Conservation (phyloP, 2,113 vertebrate species). For the Upupa epops region DNA sequence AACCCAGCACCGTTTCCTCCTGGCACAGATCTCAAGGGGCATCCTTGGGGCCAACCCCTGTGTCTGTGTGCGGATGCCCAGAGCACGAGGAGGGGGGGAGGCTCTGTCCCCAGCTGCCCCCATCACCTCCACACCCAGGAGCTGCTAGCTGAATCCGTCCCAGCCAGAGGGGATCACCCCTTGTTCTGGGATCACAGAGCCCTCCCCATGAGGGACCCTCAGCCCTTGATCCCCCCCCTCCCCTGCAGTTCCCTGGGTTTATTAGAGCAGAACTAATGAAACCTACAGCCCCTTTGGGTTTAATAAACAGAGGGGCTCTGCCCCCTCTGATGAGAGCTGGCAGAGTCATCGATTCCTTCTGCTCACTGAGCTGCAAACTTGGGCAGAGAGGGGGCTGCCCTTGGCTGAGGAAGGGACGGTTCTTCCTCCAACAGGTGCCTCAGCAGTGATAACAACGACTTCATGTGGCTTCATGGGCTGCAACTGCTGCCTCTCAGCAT, state of each 20-base stretch:
- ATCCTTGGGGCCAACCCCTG: no score
- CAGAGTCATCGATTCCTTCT: not conserved
- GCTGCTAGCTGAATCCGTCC: rapidly evolving
- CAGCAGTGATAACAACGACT: not conserved
- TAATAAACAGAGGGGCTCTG: conserved; percentile 5
- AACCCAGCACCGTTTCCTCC: no score
- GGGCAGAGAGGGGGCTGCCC: not conserved
- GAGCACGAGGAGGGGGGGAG: not conserved
- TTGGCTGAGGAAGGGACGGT: not conserved
- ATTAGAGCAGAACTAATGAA: conserved; percentile 32
- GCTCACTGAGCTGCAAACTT: not conserved
- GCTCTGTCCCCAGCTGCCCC: not conserved
- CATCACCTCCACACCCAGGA: rapidly evolving
- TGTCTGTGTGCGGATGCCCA: no score
- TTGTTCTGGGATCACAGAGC: rapidly evolving
- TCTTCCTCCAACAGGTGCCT: not conserved
- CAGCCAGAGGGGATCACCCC: not conserved
- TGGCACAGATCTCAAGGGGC: no score
- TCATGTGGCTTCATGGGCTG: not conserved
- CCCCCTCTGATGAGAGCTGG: not conserved
- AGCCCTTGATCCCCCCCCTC: not conserved
- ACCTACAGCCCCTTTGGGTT: not conserved
- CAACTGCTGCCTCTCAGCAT: not conserved
- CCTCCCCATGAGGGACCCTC: rapidly evolving
- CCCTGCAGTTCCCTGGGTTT: not conserved